Conservation (phyloP, 2,888 invertebrate genomes). For the Scelioninae gen. 2 region DNA sequence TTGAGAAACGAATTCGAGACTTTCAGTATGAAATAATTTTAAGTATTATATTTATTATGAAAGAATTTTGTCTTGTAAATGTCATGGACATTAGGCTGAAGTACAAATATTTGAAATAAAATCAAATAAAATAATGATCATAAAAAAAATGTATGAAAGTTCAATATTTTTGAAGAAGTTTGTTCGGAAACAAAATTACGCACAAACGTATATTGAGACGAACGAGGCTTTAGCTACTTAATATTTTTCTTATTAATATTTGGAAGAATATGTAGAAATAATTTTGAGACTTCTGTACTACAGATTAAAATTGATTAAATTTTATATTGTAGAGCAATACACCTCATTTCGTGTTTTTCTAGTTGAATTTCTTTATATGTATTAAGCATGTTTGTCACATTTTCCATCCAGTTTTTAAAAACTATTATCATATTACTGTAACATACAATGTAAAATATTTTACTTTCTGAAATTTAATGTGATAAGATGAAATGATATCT, state of each 20-base stretch:
- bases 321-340: conserved; percentile 7
- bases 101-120: conserved; percentile 16
- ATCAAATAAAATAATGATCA: conserved; percentile 10
- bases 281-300: conserved; percentile 2
- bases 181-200: conserved; percentile 38
- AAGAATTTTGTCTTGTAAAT: background rate
- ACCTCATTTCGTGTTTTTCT: conserved; percentile 3
- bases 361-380: background rate
- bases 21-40: conserved; percentile 14
- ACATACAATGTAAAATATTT: conserved; percentile 3
- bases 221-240: conserved; percentile 30
- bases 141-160: too few relatives aligned
- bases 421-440: background rate
- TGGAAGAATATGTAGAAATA: conserved; percentile 16
- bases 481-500: conserved; percentile 21
- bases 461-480: conserved; percentile 20
- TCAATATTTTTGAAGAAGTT: conserved; percentile 5
- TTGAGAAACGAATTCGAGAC: conserved; percentile 15
- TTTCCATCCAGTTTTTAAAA: background rate
- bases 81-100: background rate
- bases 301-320: conserved; percentile 2
- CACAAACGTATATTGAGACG: conserved; percentile 16
- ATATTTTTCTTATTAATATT: conserved; percentile 24
- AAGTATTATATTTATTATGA: conserved; percentile 1
- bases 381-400: background rate